Evolutionary conservation across 2,113 vertebrate genomes (phyloP).

Genomic region (Proterorhinus semilunaris): DNA sequence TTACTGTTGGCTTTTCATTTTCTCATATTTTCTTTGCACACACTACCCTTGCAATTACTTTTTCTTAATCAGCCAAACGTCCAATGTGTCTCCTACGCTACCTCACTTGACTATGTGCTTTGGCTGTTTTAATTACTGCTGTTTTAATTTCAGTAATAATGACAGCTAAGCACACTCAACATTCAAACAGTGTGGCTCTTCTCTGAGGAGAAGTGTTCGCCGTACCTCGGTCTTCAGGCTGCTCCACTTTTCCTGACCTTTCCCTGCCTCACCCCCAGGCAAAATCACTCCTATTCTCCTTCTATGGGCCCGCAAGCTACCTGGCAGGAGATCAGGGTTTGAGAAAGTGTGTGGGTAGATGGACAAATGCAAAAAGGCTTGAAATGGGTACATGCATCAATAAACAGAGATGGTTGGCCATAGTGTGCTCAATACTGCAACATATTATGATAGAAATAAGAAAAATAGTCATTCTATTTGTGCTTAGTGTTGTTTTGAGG

Average conservation of each 20-base stretch:
- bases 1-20: constrained; percentile 25
- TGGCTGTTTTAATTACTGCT: neutral
- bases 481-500: too few relatives aligned
- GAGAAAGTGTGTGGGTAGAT: constrained; percentile 3
- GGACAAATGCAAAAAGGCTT: constrained; percentile 14
- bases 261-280: constrained; percentile 18
- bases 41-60: neutral
- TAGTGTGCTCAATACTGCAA: neutral
- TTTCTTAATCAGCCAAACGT: neutral
- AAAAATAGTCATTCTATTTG: neutral
- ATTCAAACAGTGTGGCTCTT: constrained; percentile 40
- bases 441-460: neutral
- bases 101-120: neutral
- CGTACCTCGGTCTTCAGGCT: constrained; percentile 27
- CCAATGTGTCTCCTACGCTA: neutral
- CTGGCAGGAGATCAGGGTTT: constrained; percentile 10
- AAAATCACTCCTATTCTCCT: constrained; percentile 3
- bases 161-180: constrained; percentile 58
- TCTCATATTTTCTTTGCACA: constrained; percentile 1
- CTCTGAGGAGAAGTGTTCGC: constrained; percentile 23
- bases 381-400: neutral
- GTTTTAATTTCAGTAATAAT: constrained; percentile 42
- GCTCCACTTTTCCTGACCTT: constrained; percentile 35
- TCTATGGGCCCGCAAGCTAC: neutral
- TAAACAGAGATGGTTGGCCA: neutral